Evolutionary conservation across 2,113 vertebrate species (phyloP).

Genomic region (Rattus rattus): DNA sequence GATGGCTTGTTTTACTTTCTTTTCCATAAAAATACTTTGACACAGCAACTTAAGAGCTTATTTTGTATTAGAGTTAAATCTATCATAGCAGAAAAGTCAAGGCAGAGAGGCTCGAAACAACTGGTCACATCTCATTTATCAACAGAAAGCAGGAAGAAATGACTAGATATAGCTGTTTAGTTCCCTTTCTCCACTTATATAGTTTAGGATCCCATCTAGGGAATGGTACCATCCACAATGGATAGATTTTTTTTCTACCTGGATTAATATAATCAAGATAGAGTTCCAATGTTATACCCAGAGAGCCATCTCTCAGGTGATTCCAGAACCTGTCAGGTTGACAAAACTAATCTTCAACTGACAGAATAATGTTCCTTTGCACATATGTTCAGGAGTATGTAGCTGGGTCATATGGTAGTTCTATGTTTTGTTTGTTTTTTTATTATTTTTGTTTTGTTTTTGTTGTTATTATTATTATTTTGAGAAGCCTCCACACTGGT

Average conservation of each 20-base stretch:
- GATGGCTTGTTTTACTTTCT: background rate
- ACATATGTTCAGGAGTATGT: background rate
- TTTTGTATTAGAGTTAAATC: background rate
- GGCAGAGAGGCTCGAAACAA: background rate
- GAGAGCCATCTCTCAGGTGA: background rate
- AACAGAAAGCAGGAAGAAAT: background rate
- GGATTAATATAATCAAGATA: background rate
- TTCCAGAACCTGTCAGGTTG: background rate
- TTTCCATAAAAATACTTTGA: background rate
- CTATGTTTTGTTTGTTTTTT: background rate
- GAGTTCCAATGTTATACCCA: background rate
- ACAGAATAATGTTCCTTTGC: background rate
- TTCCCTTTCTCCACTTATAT: background rate
- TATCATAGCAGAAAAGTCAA: background rate
- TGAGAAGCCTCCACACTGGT: background rate
- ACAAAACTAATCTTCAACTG: background rate
- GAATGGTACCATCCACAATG: background rate
- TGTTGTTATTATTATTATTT: background rate
- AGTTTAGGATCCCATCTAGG: background rate
- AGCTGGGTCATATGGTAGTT: background rate
- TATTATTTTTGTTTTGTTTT: no score
- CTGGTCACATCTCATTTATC: background rate
- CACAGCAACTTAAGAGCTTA: background rate
- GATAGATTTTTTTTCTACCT: background rate
- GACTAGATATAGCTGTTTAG: background rate